These are phyloP conservation scores for Monopterus albus DNA, from an alignment of 2,113 vertebrate genomes.

Conservation along the genomic window DNA sequence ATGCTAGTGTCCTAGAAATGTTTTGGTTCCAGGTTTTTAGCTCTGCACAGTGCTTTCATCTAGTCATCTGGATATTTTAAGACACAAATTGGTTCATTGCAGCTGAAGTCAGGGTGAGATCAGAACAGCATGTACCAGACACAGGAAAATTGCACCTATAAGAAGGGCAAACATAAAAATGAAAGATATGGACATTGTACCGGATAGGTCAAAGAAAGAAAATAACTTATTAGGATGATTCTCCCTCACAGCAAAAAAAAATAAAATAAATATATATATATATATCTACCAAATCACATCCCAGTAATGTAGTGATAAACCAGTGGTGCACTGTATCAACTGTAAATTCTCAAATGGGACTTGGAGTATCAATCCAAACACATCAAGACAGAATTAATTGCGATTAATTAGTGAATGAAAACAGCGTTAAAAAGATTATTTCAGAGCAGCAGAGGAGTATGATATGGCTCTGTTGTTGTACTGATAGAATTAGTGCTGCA, in stretches of 20 bases:
- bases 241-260: constrained; percentile 19
- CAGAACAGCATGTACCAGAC: constrained; percentile 52
- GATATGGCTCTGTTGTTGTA: no score
- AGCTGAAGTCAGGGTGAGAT: constrained; percentile 27
- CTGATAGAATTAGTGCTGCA: no score
- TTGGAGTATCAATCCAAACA: background rate
- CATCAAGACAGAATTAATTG: background rate
- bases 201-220: constrained; percentile 41
- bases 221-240: constrained; percentile 29
- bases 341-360: background rate
- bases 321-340: background rate
- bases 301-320: background rate
- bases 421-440: background rate
- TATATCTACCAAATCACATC: background rate
- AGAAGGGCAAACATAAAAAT: constrained; percentile 50
- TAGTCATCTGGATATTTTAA: constrained; percentile 47
- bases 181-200: constrained; percentile 34
- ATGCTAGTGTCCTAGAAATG: constrained; percentile 55
- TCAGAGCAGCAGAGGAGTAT: background rate
- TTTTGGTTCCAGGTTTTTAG: constrained; percentile 23
- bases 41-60: constrained; percentile 17
- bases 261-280: no score
- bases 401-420: background rate
- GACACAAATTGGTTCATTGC: constrained; percentile 40
- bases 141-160: constrained; percentile 46